phyloP scores from a whole-genome alignment of 2,888 invertebrate genomes.

The Andrena chrysosceles region DNA sequence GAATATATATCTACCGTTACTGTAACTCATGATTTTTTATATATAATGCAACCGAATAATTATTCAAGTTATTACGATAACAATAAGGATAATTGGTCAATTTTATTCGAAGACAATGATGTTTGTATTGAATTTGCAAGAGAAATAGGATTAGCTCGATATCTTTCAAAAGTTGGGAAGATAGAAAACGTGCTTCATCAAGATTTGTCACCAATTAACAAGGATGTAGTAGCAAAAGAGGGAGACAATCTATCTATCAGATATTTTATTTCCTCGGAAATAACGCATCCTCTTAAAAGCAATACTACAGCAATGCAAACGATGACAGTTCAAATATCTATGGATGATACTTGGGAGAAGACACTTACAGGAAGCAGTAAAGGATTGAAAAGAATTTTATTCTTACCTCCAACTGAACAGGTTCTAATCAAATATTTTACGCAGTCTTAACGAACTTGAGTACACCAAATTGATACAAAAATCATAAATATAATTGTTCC shows the following conservation, averaged over 20 bases:
- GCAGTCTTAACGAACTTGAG: background rate
- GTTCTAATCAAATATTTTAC: constrained; percentile 55
- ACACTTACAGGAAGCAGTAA: constrained; percentile 72
- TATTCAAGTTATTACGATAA: constrained; percentile 85
- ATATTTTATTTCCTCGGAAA: constrained; percentile 72
- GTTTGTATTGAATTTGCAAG: constrained; percentile 79
- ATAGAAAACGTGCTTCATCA: constrained; percentile 75
- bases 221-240: constrained; percentile 72
- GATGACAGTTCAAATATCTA: constrained; percentile 75
- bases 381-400: constrained; percentile 74
- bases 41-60: constrained; percentile 77
- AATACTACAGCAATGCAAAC: constrained; percentile 66
- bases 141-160: constrained; percentile 78
- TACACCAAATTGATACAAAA: background rate
- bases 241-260: constrained; percentile 74
- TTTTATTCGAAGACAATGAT: constrained; percentile 85
- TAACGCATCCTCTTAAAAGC: constrained; percentile 76
- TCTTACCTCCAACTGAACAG: constrained; percentile 80
- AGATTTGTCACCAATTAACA: constrained; percentile 70
- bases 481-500: constrained; percentile 34
- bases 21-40: constrained; percentile 77
- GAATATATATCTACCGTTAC: constrained; percentile 78
- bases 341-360: constrained; percentile 80
- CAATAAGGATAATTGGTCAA: constrained; percentile 86
- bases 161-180: constrained; percentile 70